Base-by-base conservation (phyloP, 2,888 invertebrate species). In the Acleris sparsana region DNA sequence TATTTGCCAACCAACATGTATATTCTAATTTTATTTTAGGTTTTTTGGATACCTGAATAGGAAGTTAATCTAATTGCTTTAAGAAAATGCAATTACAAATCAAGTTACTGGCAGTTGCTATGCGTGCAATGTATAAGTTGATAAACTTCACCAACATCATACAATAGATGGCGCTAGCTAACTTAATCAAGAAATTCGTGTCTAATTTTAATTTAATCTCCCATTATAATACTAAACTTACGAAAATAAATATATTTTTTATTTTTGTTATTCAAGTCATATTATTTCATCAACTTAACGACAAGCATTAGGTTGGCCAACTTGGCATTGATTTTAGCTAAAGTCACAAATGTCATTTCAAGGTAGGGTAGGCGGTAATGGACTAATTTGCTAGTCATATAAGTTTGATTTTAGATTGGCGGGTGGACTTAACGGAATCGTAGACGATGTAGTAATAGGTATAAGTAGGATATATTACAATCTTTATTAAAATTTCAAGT, bases 141-240 rank as follows among this genome's bases (percentile, higher is more conserved):
- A 25, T 17, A 56, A 44, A 25, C 7, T 11, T 22, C 5, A 25
- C 11, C 9, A 5, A 11, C 20, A n/a, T 1, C 3, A 9, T n/a
- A 17, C 17, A 22, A 57, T 46, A 57, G 57, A 57, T 57, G 57
- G 46, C 57, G n/a, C 1, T 57, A 25, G 7, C 16, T 20, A 11
- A 11, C 9, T 20, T 11, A 20, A 49, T 49, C 2, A 20, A 20
- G 17, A 17, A 49, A 49, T 20, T 13, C 39, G 1, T 11, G 3
- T 20, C 13, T 0, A 13, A 20, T 49, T 13, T 39, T 39, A 13
- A 39, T 4, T 39, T 39, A 39, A 11, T 39, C 5, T 13, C 13
- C 3, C 9, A n/a, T n/a, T n/a, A 11, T 39, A 39, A 13, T 13
- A 13, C 13, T 13, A 0, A 39, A 39, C 13, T 39, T 13, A 39